phyloP scores from a whole-genome alignment of 2,113 vertebrate species.

The Hydrochoerus hydrochaeris region DNA sequence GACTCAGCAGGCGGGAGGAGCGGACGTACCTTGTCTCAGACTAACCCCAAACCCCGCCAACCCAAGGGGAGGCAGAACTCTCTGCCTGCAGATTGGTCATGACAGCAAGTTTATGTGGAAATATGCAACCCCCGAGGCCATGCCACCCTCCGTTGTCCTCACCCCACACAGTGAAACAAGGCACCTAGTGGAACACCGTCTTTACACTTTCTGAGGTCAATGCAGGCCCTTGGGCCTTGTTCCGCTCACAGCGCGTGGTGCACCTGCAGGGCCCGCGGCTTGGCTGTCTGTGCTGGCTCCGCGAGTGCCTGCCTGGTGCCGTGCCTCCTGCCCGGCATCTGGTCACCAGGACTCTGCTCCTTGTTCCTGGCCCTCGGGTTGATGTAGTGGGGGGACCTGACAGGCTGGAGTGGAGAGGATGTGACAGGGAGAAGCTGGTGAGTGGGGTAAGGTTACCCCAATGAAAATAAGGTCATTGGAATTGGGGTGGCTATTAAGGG shows the following conservation, averaged over 20 bases:
- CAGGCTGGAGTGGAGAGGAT: neutral
- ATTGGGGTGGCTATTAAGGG: neutral
- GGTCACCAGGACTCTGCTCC: neutral
- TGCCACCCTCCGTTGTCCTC: fast-evolving
- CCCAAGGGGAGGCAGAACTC: neutral
- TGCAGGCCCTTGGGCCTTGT: neutral
- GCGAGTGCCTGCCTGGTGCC: fast-evolving
- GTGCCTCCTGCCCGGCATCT: neutral
- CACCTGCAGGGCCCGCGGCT: fast-evolving
- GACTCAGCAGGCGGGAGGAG: neutral
- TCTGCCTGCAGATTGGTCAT: neutral
- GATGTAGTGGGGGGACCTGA: no score
- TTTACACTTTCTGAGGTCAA: neutral
- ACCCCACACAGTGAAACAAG: neutral
- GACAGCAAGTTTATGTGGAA: neutral
- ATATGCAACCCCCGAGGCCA: neutral
- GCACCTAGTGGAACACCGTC: fast-evolving
- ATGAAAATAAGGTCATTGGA: neutral
- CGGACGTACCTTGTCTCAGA: fast-evolving
- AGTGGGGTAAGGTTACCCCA: neutral
- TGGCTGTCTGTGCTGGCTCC: fast-evolving
- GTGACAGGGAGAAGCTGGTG: neutral
- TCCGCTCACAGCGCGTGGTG: fast-evolving
- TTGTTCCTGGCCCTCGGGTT: neutral
- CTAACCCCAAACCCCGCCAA: no score